Percentiles rank a stretch among this genome's conserved stretches.
Evolutionary conservation across 2,888 invertebrate genomes (phyloP).

Genomic region (Apodemia mormo): DNA sequence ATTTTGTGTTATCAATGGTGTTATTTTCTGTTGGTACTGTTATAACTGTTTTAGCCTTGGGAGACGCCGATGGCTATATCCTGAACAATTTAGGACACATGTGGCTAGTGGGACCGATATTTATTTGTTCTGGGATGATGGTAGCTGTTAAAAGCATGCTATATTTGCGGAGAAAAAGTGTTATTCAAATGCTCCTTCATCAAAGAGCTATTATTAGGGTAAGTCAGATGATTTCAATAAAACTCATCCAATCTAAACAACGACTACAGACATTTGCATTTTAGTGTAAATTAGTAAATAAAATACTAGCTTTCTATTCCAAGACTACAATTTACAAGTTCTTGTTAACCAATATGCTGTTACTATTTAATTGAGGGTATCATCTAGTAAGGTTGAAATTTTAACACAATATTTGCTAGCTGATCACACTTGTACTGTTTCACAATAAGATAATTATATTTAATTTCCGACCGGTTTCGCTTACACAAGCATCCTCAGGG

Average conservation of each 20-base stretch:
- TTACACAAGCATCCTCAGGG: too few relatives aligned
- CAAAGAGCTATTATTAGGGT: constrained; percentile 84
- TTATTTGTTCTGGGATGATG: constrained; percentile 86
- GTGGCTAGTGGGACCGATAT: constrained; percentile 86
- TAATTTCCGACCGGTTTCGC: too few relatives aligned
- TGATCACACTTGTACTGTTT: too few relatives aligned
- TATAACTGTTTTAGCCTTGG: constrained; percentile 83
- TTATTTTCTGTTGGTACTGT: constrained; percentile 84
- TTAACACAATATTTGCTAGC: too few relatives aligned
- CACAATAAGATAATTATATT: too few relatives aligned
- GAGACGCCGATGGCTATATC: constrained; percentile 82
- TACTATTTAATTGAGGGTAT: too few relatives aligned
- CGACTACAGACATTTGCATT: neutral
- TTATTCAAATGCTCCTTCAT: constrained; percentile 84
- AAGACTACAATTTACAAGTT: neutral
- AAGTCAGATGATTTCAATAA: constrained; percentile 44
- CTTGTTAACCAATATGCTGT: neutral
- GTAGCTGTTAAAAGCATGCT: constrained; percentile 86
- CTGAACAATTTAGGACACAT: constrained; percentile 84
- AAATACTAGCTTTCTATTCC: neutral
- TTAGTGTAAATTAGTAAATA: neutral
- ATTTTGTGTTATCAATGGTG: constrained; percentile 83
- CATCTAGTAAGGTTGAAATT: too few relatives aligned
- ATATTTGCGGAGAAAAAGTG: constrained; percentile 84
- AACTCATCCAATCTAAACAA: constrained; percentile 1